Evolutionary conservation across 2,113 vertebrate species (phyloP).

Genomic region (Ctenomys sociabilis): DNA sequence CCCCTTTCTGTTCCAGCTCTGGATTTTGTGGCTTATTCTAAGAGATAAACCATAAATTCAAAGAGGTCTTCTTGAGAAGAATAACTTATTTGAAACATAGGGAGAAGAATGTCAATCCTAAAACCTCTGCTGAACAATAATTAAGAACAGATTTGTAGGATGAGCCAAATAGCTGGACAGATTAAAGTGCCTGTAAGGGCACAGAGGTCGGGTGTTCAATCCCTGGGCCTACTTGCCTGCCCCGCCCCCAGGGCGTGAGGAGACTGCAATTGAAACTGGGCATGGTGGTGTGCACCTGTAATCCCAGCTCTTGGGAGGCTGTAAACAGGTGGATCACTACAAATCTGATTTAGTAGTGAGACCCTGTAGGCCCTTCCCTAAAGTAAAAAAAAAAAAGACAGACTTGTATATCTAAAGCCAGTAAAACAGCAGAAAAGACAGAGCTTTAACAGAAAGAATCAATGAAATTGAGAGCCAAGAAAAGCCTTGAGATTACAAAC

Average conservation of each 20-base stretch:
- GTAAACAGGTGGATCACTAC: too few relatives aligned
- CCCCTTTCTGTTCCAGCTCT: fast-evolving
- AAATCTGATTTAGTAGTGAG: too few relatives aligned
- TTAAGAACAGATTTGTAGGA: background rate
- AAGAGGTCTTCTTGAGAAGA: background rate
- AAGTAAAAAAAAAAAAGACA: too few relatives aligned
- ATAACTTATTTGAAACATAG: background rate
- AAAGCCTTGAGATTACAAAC: background rate
- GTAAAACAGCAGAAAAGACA: background rate
- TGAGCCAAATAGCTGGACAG: too few relatives aligned
- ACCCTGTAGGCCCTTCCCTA: too few relatives aligned
- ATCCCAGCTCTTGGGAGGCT: too few relatives aligned
- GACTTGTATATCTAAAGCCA: background rate
- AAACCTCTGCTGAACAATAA: background rate
- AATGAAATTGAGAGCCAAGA: background rate
- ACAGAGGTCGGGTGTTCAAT: too few relatives aligned
- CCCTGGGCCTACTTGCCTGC: too few relatives aligned
- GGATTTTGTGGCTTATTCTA: background rate
- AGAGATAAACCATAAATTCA: background rate
- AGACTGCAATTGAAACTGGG: too few relatives aligned
- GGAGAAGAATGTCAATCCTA: background rate
- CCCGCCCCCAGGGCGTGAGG: too few relatives aligned
- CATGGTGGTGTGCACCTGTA: too few relatives aligned
- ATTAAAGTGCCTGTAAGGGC: too few relatives aligned
- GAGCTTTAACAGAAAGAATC: background rate